Base-by-base conservation (phyloP, 2,888 invertebrate species). In the Thymelicus acteon region DNA sequence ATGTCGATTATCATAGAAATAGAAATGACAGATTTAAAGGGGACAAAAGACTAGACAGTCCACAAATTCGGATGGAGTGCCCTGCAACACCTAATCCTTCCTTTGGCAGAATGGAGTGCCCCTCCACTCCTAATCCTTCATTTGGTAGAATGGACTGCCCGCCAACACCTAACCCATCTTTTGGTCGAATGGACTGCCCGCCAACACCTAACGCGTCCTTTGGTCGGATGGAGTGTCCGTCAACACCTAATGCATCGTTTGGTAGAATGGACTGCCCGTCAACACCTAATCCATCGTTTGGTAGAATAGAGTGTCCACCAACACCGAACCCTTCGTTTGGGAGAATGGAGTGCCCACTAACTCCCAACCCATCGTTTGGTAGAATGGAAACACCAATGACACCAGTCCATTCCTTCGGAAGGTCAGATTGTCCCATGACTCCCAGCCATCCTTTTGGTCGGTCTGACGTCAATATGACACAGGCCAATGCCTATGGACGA, bases 371-470 rank as follows among this genome's bases (percentile, higher is more conserved):
- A 74, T 73, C 80, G 13, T 87, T 85, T 75, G 85, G 86, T 0
- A 79, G 84, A 77, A 75, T 76, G 19, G 89, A 88, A 15, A 77
- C 78, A 48, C 82, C 84, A 0, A 24, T 75, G 8, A 85, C 86
- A 1, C 83, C 86, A 5, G 79, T 70, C 24, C 84, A 86, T 76
- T 72, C 81, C 3, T 88, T 87, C 74, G 84, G 84, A 0, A 77
- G 83, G 75, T 74, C 77, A 2, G 90, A 90, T 8, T 80, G 84
- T 65, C 83, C 89, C 6, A 10, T 76, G n/a, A 86, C 88, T 7
- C 86, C 88, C n/a, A 82, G 61, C 67, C 87, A 85, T 75, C 75
- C 85, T 0, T 89, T 85, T 76, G 86, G 85, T 5, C 79, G 85
- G 71, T 72, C 79, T 0, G 89, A 89, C 2, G 73, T 76, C 31